Evolutionary conservation across 1,140 invertebrate species (phyloP).

Genomic region (Latrodectus geometricus): DNA sequence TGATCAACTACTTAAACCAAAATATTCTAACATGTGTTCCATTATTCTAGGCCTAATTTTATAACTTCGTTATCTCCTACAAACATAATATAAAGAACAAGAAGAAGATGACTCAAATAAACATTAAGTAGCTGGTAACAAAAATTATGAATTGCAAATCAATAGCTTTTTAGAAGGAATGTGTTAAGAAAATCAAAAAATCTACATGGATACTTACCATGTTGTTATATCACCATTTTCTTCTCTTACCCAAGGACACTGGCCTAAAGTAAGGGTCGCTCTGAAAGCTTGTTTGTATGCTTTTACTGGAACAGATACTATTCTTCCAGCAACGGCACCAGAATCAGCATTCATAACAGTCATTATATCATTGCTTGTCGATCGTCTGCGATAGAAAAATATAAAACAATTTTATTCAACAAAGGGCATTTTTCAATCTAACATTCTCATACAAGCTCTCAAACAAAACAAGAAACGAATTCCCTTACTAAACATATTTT

Average conservation of each 20-base stretch:
- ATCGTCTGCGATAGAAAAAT: conserved; percentile 9
- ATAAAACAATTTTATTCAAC: too few relatives aligned
- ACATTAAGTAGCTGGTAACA: too few relatives aligned
- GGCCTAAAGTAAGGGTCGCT: conserved; percentile 1
- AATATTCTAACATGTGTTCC: too few relatives aligned
- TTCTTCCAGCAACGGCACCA: conserved; percentile 15
- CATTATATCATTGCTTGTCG: conserved; percentile 2
- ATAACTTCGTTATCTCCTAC: too few relatives aligned
- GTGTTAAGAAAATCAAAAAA: neutral
- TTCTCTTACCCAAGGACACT: conserved; percentile 21
- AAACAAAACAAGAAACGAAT: too few relatives aligned
- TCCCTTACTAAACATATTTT: too few relatives aligned
- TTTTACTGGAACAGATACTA: conserved; percentile 22
- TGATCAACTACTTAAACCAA: too few relatives aligned
- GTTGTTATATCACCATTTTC: conserved; percentile 28
- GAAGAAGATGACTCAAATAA: too few relatives aligned
- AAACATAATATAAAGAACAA: too few relatives aligned
- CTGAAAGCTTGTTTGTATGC: conserved; percentile 34
- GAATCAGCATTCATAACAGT: neutral
- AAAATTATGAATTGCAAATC: neutral
- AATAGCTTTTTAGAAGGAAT: neutral
- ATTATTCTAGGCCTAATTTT: too few relatives aligned
- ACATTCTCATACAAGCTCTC: too few relatives aligned
- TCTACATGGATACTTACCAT: conserved; percentile 18
- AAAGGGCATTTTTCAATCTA: too few relatives aligned